A percentile compares a stretch with the other conserved stretches of the same genome.
Evolutionary conservation across 1,140 invertebrate species (phyloP).

Genomic region (Zaprionus capensis): DNA sequence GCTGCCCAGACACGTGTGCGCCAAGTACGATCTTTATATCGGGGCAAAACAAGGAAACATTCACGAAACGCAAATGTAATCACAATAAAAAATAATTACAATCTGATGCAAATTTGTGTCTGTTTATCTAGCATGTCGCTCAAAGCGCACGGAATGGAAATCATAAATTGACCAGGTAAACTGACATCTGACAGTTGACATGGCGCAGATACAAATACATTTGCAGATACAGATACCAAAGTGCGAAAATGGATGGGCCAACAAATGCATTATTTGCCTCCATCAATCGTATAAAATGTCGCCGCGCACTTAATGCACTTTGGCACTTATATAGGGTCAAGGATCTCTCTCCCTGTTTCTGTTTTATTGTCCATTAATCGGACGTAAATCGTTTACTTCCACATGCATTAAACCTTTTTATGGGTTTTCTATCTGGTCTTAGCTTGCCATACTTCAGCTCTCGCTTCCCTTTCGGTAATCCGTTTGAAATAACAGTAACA

Average conservation of each 20-base stretch:
- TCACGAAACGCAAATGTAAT: constrained; percentile 55
- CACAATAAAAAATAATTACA: constrained; percentile 67
- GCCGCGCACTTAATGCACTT: constrained; percentile 12
- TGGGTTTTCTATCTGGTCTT: not conserved
- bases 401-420: not conserved
- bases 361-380: constrained; percentile 9
- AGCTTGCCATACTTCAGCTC: not conserved
- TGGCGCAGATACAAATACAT: constrained; percentile 17
- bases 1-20: constrained; percentile 27
- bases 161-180: constrained; percentile 60
- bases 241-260: constrained; percentile 32
- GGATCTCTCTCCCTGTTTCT: not conserved
- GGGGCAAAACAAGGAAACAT: constrained; percentile 52
- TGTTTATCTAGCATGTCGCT: constrained; percentile 61
- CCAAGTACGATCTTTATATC: constrained; percentile 11
- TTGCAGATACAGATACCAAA: not conserved
- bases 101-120: constrained; percentile 58
- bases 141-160: constrained; percentile 45
- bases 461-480: not conserved
- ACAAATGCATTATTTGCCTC: constrained; percentile 24
- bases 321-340: not conserved
- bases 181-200: constrained; percentile 50
- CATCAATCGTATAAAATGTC: constrained; percentile 5
- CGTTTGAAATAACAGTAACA: not conserved
- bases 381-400: not conserved